Evolutionary conservation across 2,797 vertebrate species (phyloP), one percentile per base, ranked within the genome.

Genomic region (Manis javanica): DNA sequence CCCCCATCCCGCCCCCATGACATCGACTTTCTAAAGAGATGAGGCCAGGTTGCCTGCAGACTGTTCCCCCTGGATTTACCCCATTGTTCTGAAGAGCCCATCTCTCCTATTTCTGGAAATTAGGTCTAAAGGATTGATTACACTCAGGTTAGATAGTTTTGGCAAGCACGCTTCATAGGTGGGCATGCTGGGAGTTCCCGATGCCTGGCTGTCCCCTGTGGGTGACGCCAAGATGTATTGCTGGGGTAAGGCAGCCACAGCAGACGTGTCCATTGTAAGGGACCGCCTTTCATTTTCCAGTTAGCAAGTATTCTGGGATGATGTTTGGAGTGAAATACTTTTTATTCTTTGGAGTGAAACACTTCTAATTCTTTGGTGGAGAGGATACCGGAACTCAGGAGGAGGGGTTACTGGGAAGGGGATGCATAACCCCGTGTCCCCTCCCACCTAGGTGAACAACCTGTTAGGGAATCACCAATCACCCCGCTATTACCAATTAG

Each of bases 131-230:
- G 68, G 5, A 15, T 55, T n/a, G 59, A 23, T 49, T 4, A n/a
- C 6, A 10, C 51, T 68, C 2, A 2, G 14, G 74, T 74, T 86
- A 63, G 72, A 15, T 26, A 34, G 64, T n/a, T 55, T 94, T 42
- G 71, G 37, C 34, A 55, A 23, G 24, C 49, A 72, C 3, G 2
- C 31, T 66, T 81, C 31, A 0, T 26, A 13, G 79, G 26, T 23
- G n/a, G 24, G 61, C 29, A 26, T 0, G 0, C 59, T 2, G 34
- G 51, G 26, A 7, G 26, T 53, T 61, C 59, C 3, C 1, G 23
- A 34, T 8, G 19, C 61, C n/a, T 59, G 57, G 16, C 64, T 18
- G 8, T 71, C 55, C 15, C 2, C 55, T 9, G 14, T 11, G 7
- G 5, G 26, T 2, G 16, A 77, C 19, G 0, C 31, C 24, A 19